Percentiles rank a stretch among this genome's conserved stretches.
Conservation (phyloP, 2,797 vertebrate genomes). For the Pelodytes ibericus region DNA sequence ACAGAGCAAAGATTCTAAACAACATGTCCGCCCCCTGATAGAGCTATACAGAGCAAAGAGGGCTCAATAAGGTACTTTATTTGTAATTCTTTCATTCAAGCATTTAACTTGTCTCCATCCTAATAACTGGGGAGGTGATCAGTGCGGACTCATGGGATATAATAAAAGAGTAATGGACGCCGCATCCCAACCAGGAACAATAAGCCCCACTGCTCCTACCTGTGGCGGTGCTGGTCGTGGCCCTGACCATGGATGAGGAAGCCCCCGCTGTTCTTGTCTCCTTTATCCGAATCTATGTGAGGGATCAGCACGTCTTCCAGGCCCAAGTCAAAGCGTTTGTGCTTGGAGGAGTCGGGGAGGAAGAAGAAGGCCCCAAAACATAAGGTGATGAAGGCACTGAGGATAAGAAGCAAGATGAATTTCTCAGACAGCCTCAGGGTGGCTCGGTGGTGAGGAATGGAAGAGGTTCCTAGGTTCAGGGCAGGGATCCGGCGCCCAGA, state of each 20-base stretch:
- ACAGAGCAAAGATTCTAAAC: too few species aligned
- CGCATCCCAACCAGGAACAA: too few species aligned
- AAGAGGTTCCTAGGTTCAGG: slow-evolving; percentile 85
- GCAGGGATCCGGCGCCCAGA: slow-evolving; percentile 93
- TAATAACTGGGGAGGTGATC: too few species aligned
- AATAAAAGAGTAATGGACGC: too few species aligned
- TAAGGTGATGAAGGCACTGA: slow-evolving; percentile 99
- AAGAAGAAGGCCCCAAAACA: slow-evolving; percentile 99
- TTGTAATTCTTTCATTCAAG: too few species aligned
- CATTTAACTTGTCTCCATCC: too few species aligned
- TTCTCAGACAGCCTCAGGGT: slow-evolving; percentile 97
- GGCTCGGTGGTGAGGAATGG: slow-evolving; percentile 94
- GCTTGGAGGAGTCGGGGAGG: slow-evolving; percentile 96
- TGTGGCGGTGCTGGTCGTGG: slow-evolving; percentile 91
- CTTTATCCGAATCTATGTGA: slow-evolving; percentile 89
- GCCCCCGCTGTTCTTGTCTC: slow-evolving; percentile 80
- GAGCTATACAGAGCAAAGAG: too few species aligned
- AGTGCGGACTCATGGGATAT: too few species aligned
- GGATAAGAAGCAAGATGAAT: slow-evolving; percentile 97
- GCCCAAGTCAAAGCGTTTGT: slow-evolving; percentile 96
- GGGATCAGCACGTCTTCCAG: slow-evolving; percentile 96
- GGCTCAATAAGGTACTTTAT: too few species aligned
- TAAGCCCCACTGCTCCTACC: slow-evolving; percentile 69
- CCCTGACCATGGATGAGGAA: slow-evolving; percentile 91
- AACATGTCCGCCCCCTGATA: too few species aligned